These are phyloP conservation scores for Shargacucullia verbasci DNA, from an alignment of 2,888 invertebrate species.

Conservation along the genomic window DNA sequence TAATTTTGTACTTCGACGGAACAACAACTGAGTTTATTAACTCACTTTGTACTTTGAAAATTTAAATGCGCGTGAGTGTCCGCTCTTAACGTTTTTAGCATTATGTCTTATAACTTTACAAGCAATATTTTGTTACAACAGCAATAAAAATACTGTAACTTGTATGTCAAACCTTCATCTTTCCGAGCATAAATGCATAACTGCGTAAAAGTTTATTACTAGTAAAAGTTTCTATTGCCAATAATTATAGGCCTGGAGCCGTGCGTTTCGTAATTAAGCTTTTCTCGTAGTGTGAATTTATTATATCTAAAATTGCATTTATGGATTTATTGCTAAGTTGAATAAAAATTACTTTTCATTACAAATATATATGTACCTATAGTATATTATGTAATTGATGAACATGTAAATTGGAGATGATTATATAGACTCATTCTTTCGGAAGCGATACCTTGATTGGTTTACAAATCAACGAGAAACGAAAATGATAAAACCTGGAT, in stretches of 20 bases:
- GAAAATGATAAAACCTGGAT: too few species aligned
- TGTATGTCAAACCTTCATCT: conserved; percentile 48
- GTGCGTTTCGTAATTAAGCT: conserved; percentile 42
- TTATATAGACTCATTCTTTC: too few species aligned
- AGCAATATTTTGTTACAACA: conserved; percentile 61
- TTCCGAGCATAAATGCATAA: conserved; percentile 48
- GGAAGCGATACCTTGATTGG: too few species aligned
- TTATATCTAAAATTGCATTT: conserved; percentile 20
- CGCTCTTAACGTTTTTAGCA: conserved; percentile 45
- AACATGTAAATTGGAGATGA: too few species aligned
- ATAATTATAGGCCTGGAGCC: conserved; percentile 48
- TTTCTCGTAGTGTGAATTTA: conserved; percentile 42
- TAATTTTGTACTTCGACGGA: conserved; percentile 67
- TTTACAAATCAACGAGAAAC: too few species aligned
- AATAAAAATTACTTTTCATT: too few species aligned
- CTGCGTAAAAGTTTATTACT: conserved; percentile 53
- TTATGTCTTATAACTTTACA: conserved; percentile 53
- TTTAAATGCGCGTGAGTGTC: conserved; percentile 48
- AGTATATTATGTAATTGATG: too few species aligned
- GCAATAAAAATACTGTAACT: conserved; percentile 52
- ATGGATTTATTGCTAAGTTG: conserved; percentile 9
- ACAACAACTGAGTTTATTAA: conserved; percentile 54
- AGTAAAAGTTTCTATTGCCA: conserved; percentile 57
- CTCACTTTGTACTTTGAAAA: conserved; percentile 51
- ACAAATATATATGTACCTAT: too few species aligned